Conservation (phyloP, 2,888 invertebrate genomes). For the Barypeithes pellucidus region DNA sequence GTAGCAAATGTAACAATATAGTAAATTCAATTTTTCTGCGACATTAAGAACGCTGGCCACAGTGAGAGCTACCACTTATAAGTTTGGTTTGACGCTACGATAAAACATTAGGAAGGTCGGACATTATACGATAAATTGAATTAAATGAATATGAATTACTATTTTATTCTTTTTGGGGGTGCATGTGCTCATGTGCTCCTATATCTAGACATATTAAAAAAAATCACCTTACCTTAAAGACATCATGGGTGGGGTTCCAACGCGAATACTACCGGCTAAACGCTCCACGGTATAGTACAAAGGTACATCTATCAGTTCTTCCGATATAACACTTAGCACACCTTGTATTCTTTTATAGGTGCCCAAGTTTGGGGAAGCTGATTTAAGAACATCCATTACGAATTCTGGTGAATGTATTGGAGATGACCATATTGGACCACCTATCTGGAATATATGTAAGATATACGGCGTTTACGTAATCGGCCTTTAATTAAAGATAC, state of each 20-base stretch:
- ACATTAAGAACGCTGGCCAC: no score
- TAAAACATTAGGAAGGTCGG: no score
- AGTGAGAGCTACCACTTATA: no score
- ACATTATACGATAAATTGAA: no score
- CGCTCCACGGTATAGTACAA: slow-evolving; percentile 90
- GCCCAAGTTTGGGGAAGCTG: slow-evolving; percentile 72
- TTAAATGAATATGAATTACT: no score
- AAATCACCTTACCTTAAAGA: slow-evolving; percentile 75
- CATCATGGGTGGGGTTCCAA: slow-evolving; percentile 81
- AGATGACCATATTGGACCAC: slow-evolving; percentile 96
- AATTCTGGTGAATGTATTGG: slow-evolving; percentile 88
- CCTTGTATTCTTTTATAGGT: slow-evolving; percentile 87
- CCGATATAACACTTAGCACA: slow-evolving; percentile 84
- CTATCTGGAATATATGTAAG: slow-evolving; percentile 76
- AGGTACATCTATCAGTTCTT: slow-evolving; percentile 89
- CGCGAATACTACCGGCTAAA: slow-evolving; percentile 81
- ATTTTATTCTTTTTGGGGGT: no score
- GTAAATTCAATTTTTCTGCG: no score
- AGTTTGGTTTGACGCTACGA: no score
- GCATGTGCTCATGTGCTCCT: no score
- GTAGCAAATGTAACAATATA: no score
- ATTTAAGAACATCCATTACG: slow-evolving; percentile 77
- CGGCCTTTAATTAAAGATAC: no score
- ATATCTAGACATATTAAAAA: slow-evolving; percentile 3
- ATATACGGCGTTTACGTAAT: no score